Base-by-base conservation (phyloP, 2,113 vertebrate species). In the Ophthalmolycus amberensis region DNA sequence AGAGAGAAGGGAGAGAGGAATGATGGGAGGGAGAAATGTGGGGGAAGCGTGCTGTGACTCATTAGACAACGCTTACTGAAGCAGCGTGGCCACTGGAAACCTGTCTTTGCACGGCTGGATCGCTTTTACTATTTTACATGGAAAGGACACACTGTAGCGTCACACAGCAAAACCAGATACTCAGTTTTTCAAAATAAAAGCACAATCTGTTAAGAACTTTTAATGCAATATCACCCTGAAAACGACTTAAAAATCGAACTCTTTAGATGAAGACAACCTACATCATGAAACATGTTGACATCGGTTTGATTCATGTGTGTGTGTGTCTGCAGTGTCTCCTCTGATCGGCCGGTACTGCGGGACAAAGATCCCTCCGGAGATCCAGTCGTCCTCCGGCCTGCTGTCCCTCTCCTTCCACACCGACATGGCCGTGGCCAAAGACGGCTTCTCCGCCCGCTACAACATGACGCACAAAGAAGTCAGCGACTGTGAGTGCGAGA, bases 331-430 rank as follows among this genome's bases (percentile, higher is more conserved):
- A 99, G 98, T 98, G 0, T 95, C 97, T 6, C 98, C 98, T 48
- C 95, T 99, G 95, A 99, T 99, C 77, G 98, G 98, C 71, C 97
- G 97, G n/a, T 99, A 99, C 92, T 99, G 98, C 32, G 98, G 98
- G 10, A 96, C 96, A 4, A 99, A 97, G 91, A 97, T 97, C 87
- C 98, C 98, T 0, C 97, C 98, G 0, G 97, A 99, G 92, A 98
- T 99, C 89, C 97, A 96, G 74, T 99, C 98, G 0, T 96, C 96
- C 2, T 99, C 97, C 0, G 98, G 98, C 0, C 95, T 99, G 81
- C 96, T 99, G 77, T 99, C 98, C 0, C 96, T 99, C 59, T 97
- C 97, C 90, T 99, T 99, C 82, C 98, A 99, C 95, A 99, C 98
- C 0, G 98, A 99, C 92, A 97, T 99, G 96, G 98, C 98, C 0